Percentiles rank a stretch among this genome's conserved stretches.
Evolutionary conservation across 2,888 invertebrate species (phyloP).

Genomic region (Frankliniella intonsa): DNA sequence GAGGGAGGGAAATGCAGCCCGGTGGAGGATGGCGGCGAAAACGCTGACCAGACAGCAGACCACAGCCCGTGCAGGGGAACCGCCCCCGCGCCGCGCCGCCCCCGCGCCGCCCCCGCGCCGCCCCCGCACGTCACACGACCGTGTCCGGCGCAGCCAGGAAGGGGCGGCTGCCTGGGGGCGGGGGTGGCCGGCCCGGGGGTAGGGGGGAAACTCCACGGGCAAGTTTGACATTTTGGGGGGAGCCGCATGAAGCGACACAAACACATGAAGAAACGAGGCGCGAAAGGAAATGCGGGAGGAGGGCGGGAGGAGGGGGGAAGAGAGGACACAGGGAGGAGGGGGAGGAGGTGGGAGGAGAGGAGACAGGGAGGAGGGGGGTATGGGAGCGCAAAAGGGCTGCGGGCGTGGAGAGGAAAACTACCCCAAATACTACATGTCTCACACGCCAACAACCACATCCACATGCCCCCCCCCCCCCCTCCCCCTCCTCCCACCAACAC

Average conservation of each 20-base stretch:
- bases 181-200: neutral
- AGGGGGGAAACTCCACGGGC: neutral
- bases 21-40: too few species aligned
- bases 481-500: neutral
- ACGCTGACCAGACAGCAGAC: too few species aligned
- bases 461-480: neutral
- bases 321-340: neutral
- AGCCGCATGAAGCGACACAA: constrained; percentile 11
- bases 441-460: too few species aligned
- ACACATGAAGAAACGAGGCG: neutral
- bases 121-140: neutral
- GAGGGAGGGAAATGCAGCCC: too few species aligned
- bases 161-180: neutral
- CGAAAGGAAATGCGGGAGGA: too few species aligned
- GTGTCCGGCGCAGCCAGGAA: neutral
- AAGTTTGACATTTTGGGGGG: constrained; percentile 23
- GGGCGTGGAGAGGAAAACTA: too few species aligned
- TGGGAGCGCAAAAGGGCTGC: neutral
- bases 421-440: too few species aligned
- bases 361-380: neutral
- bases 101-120: neutral
- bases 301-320: too few species aligned
- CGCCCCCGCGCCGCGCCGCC: too few species aligned
- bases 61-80: too few species aligned
- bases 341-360: neutral